Conservation (phyloP, 2,888 invertebrate genomes). For the Coelopa pilipes region DNA sequence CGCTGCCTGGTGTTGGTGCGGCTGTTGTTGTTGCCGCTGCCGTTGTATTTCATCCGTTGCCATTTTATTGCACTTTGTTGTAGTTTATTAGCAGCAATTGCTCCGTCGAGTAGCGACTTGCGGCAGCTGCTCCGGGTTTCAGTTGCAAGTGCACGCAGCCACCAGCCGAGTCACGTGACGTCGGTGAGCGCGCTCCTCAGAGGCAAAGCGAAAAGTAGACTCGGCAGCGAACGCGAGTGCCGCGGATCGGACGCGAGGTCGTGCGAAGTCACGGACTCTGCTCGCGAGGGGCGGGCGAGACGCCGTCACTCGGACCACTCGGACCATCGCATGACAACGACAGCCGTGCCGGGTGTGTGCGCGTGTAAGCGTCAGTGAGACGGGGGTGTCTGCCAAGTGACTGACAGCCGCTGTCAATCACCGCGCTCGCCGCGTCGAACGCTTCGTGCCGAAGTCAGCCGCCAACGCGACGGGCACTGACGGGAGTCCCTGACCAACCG, state of each 20-base stretch:
- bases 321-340: conserved; percentile 23
- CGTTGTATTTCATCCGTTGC: conserved; percentile 27
- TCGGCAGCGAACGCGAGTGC: background rate
- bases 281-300: background rate
- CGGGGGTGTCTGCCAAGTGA: conserved; percentile 8
- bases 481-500: no score
- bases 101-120: conserved; percentile 20
- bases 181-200: conserved; percentile 11
- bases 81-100: conserved; percentile 30
- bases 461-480: background rate
- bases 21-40: background rate
- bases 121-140: conserved; percentile 32
- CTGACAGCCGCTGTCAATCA: conserved; percentile 34
- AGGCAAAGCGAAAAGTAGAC: background rate
- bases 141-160: conserved; percentile 37
- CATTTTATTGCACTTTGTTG: conserved; percentile 35
- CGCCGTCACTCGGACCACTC: background rate
- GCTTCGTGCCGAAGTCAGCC: background rate
- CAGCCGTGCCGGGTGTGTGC: background rate
- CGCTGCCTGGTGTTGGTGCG: conserved; percentile 17
- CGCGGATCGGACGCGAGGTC: background rate
- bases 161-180: conserved; percentile 37
- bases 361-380: no score
- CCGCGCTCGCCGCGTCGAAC: background rate
- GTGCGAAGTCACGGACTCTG: background rate